These are phyloP conservation scores for Patiria pectinifera DNA, from an alignment of 53 echinoderm and acorn worm genomes.

Conservation along the genomic window DNA sequence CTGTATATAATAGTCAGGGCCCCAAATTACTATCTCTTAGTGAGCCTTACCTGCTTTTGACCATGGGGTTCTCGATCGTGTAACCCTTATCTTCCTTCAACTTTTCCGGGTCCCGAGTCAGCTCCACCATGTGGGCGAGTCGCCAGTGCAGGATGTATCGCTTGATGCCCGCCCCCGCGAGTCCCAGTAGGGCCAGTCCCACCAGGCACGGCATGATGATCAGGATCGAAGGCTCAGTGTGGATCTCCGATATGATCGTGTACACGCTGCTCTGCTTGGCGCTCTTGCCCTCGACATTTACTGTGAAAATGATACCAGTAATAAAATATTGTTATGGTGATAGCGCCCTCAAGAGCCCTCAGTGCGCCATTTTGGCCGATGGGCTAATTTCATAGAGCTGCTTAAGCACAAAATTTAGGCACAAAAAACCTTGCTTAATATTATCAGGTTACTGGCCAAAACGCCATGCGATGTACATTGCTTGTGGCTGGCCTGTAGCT, in stretches of 20 bases:
- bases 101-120: neutral
- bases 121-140: conserved; percentile 19
- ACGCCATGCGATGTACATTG: too few relatives aligned
- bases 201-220: conserved; percentile 45
- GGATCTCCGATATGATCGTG: neutral
- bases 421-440: too few relatives aligned
- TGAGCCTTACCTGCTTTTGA: conserved; percentile 30
- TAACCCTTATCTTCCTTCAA: conserved; percentile 25
- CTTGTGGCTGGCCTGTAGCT: too few relatives aligned
- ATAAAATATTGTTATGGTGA: neutral
- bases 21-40: neutral
- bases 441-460: too few relatives aligned
- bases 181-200: conserved; percentile 45
- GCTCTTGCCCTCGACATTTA: neutral
- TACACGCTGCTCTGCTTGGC: neutral
- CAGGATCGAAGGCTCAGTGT: conserved; percentile 25
- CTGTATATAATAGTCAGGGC: neutral
- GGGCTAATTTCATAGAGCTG: too few relatives aligned
- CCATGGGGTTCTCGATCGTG: conserved; percentile 53
- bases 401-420: too few relatives aligned
- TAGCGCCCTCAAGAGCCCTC: too few relatives aligned
- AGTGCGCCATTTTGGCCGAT: too few relatives aligned
- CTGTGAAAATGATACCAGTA: neutral
- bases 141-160: conserved; percentile 18
- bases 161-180: conserved; percentile 46